phyloP scores from a whole-genome alignment of 2,797 vertebrate genomes.

The Phrynocephalus vlangalii region DNA sequence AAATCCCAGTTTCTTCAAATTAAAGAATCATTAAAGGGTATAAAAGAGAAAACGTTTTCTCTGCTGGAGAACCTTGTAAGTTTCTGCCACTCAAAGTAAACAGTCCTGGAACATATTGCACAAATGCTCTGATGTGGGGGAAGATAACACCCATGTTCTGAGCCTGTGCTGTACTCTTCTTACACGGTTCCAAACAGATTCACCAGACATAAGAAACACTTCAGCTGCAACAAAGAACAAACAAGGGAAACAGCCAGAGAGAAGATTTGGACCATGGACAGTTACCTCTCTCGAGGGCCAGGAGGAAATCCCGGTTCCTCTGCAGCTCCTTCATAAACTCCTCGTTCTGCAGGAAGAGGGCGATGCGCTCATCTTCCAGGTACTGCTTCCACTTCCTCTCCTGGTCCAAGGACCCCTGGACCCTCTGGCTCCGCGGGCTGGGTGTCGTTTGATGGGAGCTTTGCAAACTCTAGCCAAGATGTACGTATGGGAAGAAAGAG shows the following conservation, averaged over 20 bases:
- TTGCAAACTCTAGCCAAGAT: conserved; percentile 76
- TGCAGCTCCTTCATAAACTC: conserved; percentile 98
- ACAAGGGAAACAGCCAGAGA: background rate
- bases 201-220: background rate
- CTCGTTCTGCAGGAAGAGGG: conserved; percentile 95
- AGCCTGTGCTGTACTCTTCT: background rate
- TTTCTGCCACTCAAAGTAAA: too few relatives aligned
- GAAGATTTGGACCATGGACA: background rate
- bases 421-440: background rate
- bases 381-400: conserved; percentile 95
- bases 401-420: conserved; percentile 80
- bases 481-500: background rate
- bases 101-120: too few relatives aligned
- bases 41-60: too few relatives aligned
- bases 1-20: too few relatives aligned
- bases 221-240: rapidly evolving
- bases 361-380: conserved; percentile 94
- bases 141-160: background rate
- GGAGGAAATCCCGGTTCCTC: conserved; percentile 94
- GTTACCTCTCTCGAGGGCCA: conserved; percentile 93
- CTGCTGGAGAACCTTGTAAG: too few relatives aligned
- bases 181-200: background rate
- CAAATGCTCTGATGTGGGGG: too few relatives aligned
- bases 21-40: too few relatives aligned
- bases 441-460: conserved; percentile 59